Conservation (phyloP, 2,113 vertebrate genomes). For the Pollimyrus isidori region DNA sequence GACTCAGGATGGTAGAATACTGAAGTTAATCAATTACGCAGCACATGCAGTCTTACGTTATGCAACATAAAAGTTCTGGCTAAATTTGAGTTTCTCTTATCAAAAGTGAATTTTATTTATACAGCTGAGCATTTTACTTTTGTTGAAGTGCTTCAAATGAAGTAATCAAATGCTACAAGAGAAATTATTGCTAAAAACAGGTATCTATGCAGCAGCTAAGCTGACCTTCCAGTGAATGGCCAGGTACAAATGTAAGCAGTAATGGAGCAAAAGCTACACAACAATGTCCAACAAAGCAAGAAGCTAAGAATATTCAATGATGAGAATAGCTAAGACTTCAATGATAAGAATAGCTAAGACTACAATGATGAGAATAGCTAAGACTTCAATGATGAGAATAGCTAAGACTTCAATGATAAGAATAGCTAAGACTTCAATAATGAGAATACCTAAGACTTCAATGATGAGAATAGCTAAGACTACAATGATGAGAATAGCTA, state of each 20-base stretch:
- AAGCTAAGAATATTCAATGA: neutral
- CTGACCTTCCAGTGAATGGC: neutral
- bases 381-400: too few relatives aligned
- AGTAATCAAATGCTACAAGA: neutral
- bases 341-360: too few relatives aligned
- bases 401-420: too few relatives aligned
- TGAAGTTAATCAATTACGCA: neutral
- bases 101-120: neutral
- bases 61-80: neutral
- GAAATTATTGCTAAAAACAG: neutral
- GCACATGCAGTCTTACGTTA: neutral
- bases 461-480: too few relatives aligned
- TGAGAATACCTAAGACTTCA: too few relatives aligned
- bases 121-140: neutral
- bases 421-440: too few relatives aligned
- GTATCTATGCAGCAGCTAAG: neutral
- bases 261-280: neutral
- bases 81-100: neutral
- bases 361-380: too few relatives aligned
- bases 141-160: neutral
- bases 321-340: neutral
- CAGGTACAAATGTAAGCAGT: neutral
- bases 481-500: too few relatives aligned
- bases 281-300: neutral
- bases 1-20: neutral